Percentiles rank a stretch among this genome's conserved stretches.
phyloP scores from a whole-genome alignment of 2,797 vertebrate genomes.

The Esox masquinongy region DNA sequence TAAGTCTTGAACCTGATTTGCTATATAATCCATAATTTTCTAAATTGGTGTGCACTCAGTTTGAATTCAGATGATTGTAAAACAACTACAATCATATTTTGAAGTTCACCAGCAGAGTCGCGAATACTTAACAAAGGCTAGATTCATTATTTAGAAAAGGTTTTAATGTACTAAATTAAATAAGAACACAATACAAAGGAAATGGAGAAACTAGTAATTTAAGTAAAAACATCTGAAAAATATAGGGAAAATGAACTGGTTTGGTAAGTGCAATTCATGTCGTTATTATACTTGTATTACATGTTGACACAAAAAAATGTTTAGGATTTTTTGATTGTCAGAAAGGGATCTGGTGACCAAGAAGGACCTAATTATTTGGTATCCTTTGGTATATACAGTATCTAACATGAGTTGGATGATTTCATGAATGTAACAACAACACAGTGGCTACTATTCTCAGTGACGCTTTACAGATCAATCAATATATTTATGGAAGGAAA shows the following conservation, averaged over 20 bases:
- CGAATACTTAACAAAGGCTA: background rate
- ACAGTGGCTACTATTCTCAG: background rate
- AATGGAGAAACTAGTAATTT: background rate
- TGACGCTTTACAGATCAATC: background rate
- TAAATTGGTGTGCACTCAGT: background rate
- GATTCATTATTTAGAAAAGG: background rate
- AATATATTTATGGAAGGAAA: background rate
- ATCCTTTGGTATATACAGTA: background rate
- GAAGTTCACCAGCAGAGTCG: background rate
- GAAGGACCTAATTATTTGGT: background rate
- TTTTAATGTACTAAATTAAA: background rate
- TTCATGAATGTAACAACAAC: background rate
- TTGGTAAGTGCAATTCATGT: background rate
- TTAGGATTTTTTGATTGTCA: background rate
- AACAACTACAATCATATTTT: background rate
- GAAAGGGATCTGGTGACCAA: background rate
- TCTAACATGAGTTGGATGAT: background rate
- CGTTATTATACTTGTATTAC: background rate
- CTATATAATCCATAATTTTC: background rate
- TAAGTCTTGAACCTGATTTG: conserved; percentile 42
- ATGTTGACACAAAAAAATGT: background rate
- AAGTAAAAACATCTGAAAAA: background rate
- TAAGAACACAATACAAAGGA: background rate
- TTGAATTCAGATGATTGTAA: background rate
- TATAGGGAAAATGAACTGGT: background rate